A percentile compares a stretch with the other conserved stretches of the same genome.
Evolutionary conservation across 2,797 vertebrate species (phyloP).

Genomic region (Pagetopsis macropterus): DNA sequence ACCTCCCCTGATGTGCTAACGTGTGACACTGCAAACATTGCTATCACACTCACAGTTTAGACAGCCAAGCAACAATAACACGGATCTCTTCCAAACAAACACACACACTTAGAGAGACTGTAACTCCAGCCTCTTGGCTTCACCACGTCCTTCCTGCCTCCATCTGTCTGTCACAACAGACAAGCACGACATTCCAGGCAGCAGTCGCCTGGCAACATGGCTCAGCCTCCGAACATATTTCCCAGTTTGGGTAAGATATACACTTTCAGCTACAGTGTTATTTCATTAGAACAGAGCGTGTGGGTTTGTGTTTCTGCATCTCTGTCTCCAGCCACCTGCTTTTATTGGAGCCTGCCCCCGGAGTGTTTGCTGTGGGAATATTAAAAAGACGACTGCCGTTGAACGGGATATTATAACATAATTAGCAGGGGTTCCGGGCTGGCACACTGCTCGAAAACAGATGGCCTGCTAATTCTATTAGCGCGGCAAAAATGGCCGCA

Average conservation of each 20-base stretch:
- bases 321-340: slow-evolving; percentile 80
- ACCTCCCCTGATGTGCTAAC: slow-evolving; percentile 68
- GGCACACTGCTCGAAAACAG: slow-evolving; percentile 87
- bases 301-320: slow-evolving; percentile 76
- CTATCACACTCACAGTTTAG: slow-evolving; percentile 44
- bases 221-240: slow-evolving; percentile 83
- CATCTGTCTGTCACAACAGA: slow-evolving; percentile 79
- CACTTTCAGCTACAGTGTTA: slow-evolving; percentile 78
- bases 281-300: slow-evolving; percentile 80
- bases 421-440: slow-evolving; percentile 90
- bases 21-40: slow-evolving; percentile 66
- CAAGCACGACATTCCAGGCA: slow-evolving; percentile 74
- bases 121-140: slow-evolving; percentile 71
- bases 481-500: slow-evolving; percentile 85
- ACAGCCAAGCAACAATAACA: slow-evolving; percentile 51
- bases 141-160: slow-evolving; percentile 70
- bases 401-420: slow-evolving; percentile 89
- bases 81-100: slow-evolving; percentile 5
- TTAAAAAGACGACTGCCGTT: slow-evolving; percentile 83
- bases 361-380: slow-evolving; percentile 84
- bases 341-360: slow-evolving; percentile 80
- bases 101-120: slow-evolving; percentile 51
- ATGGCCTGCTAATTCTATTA: slow-evolving; percentile 97
- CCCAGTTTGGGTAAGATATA: slow-evolving; percentile 81
- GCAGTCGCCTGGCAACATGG: slow-evolving; percentile 87